phyloP scores from a whole-genome alignment of 2,888 invertebrate species.

The Dendrolimus pini region DNA sequence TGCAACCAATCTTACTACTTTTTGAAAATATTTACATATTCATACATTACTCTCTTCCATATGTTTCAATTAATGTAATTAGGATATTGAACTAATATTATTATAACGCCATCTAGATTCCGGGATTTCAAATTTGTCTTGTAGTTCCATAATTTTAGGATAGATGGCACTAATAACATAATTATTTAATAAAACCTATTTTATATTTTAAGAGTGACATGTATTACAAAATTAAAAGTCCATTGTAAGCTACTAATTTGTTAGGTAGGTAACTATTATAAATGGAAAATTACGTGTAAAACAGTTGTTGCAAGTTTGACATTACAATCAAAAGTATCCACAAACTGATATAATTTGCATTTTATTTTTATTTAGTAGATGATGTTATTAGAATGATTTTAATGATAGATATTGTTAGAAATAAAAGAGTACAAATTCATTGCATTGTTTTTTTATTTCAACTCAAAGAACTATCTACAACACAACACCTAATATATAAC shows the following conservation, averaged over 20 bases:
- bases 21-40: too few species aligned
- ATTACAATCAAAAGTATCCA: constrained; percentile 6
- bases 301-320: constrained; percentile 6
- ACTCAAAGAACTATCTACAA: constrained; percentile 14
- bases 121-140: too few species aligned
- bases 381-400: constrained; percentile 23
- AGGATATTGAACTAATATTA: too few species aligned
- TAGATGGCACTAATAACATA: too few species aligned
- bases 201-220: not conserved
- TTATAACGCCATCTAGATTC: too few species aligned
- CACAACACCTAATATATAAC: constrained; percentile 2
- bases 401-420: constrained; percentile 41
- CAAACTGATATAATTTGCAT: constrained; percentile 21
- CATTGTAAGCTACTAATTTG: constrained; percentile 17
- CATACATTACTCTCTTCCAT: too few species aligned
- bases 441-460: constrained; percentile 19
- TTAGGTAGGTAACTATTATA: constrained; percentile 7
- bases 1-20: too few species aligned
- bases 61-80: too few species aligned
- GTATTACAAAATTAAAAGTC: constrained; percentile 10
- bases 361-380: constrained; percentile 36
- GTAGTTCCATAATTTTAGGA: too few species aligned
- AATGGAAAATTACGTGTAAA: constrained; percentile 12
- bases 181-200: too few species aligned
- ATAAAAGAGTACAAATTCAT: constrained; percentile 34